Evolutionary conservation across 2,113 vertebrate species (phyloP).

Genomic region (Antigone vipio): DNA sequence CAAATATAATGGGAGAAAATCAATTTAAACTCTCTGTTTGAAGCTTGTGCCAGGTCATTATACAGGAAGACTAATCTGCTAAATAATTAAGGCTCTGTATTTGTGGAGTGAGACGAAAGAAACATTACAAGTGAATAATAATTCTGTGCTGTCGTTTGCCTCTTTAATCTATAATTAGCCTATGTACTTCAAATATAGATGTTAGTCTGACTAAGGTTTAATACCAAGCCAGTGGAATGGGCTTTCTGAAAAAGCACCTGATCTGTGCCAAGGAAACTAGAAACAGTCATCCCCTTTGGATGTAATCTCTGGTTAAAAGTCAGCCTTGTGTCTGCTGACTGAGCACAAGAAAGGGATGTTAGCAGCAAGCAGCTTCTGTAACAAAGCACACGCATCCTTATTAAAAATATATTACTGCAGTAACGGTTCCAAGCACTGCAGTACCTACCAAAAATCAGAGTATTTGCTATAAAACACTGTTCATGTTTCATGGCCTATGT

Average conservation of each 20-base stretch:
- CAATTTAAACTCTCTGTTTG: constrained; percentile 21
- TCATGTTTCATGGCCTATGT: neutral
- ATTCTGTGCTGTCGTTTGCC: neutral
- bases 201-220: constrained; percentile 30
- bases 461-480: neutral
- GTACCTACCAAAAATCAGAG: neutral
- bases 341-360: neutral
- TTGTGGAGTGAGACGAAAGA: constrained; percentile 30
- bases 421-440: neutral
- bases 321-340: constrained; percentile 1
- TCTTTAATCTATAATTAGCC: constrained; percentile 41
- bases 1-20: constrained; percentile 22
- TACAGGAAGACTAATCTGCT: constrained; percentile 38
- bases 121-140: constrained; percentile 38
- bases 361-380: neutral
- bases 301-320: neutral
- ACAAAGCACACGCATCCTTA: neutral
- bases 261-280: constrained; percentile 5
- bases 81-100: constrained; percentile 37
- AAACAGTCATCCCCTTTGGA: neutral
- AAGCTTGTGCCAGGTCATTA: constrained; percentile 29
- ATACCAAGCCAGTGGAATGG: neutral
- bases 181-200: constrained; percentile 48
- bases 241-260: neutral
- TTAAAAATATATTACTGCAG: constrained; percentile 37